Percentiles rank a stretch among this genome's conserved stretches.
phyloP scores from a whole-genome alignment of 2,888 invertebrate species.

The Rotaria sp. region DNA sequence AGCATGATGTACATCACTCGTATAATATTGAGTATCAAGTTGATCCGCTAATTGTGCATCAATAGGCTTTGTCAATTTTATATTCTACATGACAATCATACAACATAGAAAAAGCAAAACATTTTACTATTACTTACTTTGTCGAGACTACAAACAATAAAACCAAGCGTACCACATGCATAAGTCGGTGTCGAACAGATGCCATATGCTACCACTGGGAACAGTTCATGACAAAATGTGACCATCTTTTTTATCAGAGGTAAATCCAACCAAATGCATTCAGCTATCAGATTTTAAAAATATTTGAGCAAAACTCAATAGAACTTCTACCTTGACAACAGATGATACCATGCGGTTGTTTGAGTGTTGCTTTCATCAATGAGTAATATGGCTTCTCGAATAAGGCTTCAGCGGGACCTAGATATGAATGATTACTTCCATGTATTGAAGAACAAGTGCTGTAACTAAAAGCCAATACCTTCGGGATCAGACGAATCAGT shows the following conservation, averaged over 20 bases:
- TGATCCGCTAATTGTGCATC: conserved; percentile 63
- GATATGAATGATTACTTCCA: too few species aligned
- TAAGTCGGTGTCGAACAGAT: conserved; percentile 83
- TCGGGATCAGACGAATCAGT: conserved; percentile 96
- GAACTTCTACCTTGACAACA: conserved; percentile 82
- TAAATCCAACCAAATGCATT: conserved; percentile 67
- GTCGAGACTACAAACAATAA: conserved; percentile 75
- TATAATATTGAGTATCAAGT: conserved; percentile 77
- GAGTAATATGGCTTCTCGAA: conserved; percentile 76
- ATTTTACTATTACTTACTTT: conserved; percentile 58
- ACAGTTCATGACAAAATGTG: conserved; percentile 69
- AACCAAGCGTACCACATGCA: conserved; percentile 92
- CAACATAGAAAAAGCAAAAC: neutral
- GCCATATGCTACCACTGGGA: conserved; percentile 72
- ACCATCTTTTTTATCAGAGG: conserved; percentile 70
- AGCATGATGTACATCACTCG: conserved; percentile 71
- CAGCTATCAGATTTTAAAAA: too few species aligned
- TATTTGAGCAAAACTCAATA: too few species aligned
- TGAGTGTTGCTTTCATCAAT: conserved; percentile 74
- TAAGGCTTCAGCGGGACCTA: conserved; percentile 63
- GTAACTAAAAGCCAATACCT: conserved; percentile 51
- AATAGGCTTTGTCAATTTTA: conserved; percentile 60
- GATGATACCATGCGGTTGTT: conserved; percentile 71
- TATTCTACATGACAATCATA: neutral
- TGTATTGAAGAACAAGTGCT: neutral